A percentile compares a stretch with the other conserved stretches of the same genome.
These are phyloP conservation scores for Phoeniculus purpureus DNA, from an alignment of 2,797 vertebrate genomes.

Conservation along the genomic window DNA sequence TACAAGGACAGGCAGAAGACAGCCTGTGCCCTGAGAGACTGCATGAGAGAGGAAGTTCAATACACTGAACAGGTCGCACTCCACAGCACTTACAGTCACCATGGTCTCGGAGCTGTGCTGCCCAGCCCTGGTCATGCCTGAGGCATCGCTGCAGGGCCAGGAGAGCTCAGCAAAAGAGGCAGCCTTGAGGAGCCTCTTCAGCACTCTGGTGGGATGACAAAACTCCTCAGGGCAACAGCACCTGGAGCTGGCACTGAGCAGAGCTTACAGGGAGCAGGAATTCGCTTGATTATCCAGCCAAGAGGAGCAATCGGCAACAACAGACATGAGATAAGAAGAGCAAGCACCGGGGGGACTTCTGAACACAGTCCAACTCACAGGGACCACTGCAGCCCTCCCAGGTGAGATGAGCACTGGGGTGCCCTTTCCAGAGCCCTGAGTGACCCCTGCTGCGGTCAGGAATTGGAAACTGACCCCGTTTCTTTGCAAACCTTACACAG, in stretches of 20 bases:
- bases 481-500: neutral
- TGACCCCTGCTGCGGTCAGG: neutral
- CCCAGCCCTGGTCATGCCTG: neutral
- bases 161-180: neutral
- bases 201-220: neutral
- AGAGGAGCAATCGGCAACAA: neutral
- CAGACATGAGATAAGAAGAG: neutral
- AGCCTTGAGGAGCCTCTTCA: neutral
- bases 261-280: neutral
- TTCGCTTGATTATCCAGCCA: neutral
- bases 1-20: rapidly evolving
- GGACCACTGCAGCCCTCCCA: rapidly evolving
- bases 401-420: neutral
- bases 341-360: neutral
- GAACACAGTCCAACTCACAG: neutral
- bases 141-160: neutral
- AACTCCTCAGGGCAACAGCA: neutral
- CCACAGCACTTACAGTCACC: neutral
- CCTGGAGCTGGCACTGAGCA: neutral
- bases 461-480: rapidly evolving
- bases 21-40: neutral
- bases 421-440: neutral
- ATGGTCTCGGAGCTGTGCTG: neutral
- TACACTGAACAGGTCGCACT: neutral
- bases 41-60: neutral